Percentiles rank a stretch among this genome's conserved stretches.
Conservation (phyloP, 2,888 invertebrate species). For the Epistrophe grossulariae region DNA sequence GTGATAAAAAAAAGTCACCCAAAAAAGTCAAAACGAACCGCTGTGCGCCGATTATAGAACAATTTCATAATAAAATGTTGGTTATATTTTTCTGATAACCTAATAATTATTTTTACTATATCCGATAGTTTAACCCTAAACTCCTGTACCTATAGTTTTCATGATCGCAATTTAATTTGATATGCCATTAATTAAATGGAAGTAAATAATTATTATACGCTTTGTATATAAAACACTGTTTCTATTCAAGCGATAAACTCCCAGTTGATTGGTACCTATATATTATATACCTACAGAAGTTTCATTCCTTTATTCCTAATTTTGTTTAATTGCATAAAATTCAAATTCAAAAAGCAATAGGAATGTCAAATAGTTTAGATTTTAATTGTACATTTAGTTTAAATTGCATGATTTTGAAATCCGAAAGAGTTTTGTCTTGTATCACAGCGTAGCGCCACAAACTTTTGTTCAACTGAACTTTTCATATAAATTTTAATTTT, state of each 20-base stretch:
- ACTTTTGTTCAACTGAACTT: conserved; percentile 19
- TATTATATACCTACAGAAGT: background rate
- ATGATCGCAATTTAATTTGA: too few species aligned
- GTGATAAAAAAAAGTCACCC: too few species aligned
- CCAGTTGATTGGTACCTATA: background rate
- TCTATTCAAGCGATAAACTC: background rate
- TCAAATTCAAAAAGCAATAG: background rate
- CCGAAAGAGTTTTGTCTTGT: background rate
- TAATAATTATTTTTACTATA: too few species aligned
- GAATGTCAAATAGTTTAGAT: conserved; percentile 15
- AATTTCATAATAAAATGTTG: too few species aligned
- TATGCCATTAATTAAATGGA: too few species aligned
- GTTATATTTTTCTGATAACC: too few species aligned
- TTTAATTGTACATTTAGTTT: conserved; percentile 27
- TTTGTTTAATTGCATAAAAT: background rate
- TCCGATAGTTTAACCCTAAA: too few species aligned
- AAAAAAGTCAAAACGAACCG: too few species aligned
- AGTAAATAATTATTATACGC: background rate
- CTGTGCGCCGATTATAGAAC: too few species aligned
- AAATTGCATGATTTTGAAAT: conserved; percentile 4
- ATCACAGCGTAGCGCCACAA: conserved; percentile 5
- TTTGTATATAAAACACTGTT: too few species aligned
- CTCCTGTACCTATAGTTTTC: too few species aligned
- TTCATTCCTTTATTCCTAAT: background rate
- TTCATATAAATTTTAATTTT: conserved; percentile 24